Conservation (phyloP, 2,113 vertebrate species). For the Corythaixoides concolor region DNA sequence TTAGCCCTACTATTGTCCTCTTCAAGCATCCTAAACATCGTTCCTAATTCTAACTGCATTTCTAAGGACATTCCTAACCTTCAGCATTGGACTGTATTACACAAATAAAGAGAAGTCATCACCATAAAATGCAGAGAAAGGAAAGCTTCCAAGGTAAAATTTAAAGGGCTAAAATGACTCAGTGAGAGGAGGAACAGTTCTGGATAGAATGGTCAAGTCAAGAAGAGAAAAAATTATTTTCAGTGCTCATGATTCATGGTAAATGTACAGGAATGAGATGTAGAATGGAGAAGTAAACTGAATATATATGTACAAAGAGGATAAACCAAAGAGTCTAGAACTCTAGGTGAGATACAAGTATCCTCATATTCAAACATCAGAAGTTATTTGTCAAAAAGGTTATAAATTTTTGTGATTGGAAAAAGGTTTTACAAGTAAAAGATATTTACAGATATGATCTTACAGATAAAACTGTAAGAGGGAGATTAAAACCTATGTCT, state of each 20-base stretch:
- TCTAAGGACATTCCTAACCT: neutral
- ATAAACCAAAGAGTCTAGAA: neutral
- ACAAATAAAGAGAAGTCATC: neutral
- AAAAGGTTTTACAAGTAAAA: neutral
- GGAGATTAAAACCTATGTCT: neutral
- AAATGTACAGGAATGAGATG: neutral
- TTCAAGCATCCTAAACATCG: neutral
- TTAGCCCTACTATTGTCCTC: neutral
- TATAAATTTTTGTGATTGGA: neutral
- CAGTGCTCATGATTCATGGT: neutral
- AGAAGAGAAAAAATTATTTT: neutral
- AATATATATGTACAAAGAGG: neutral
- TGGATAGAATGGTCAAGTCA: neutral
- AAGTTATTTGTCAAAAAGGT: neutral
- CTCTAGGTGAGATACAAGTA: neutral
- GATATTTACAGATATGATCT: neutral
- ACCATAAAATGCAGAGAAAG: neutral
- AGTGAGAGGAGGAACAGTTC: neutral
- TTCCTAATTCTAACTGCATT: neutral
- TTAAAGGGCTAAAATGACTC: neutral
- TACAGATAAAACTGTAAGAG: neutral
- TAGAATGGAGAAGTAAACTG: neutral
- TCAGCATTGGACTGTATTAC: neutral
- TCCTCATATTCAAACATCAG: neutral
- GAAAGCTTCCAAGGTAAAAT: neutral